Evolutionary conservation across 2,113 vertebrate species (phyloP), one percentile per base, ranked within the genome.

Genomic region (Verasper variegatus): DNA sequence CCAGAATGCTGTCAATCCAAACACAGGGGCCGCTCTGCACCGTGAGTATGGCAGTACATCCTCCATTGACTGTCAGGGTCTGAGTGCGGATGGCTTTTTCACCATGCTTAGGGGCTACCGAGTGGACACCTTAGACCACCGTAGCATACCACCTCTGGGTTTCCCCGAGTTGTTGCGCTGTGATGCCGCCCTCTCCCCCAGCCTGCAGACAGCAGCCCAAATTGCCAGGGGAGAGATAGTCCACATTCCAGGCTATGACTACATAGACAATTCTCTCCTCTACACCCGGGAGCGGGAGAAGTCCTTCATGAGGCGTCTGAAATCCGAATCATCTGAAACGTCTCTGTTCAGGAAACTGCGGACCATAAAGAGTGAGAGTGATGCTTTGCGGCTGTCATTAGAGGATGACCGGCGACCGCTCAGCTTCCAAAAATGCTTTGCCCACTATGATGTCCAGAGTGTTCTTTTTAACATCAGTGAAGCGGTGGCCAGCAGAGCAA

Each of bases 361-460:
- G 74, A 96, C 97, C 51, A 96, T 96, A 86, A 97, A 96, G 83
- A 98, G 96, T 0, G 97, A 99, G 75, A 97, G 97, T 0, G 96
- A 98, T 7, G 92, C 96, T 4, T 92, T 98, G 60, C 94, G 94
- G 68, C 96, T 97, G 61, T 94, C 95, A 0, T 73, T 95, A 0
- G 97, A 98, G 49, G 97, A 98, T 0, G 97, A 98, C 20, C 82
- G 94, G 21, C 94, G 95, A 20, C 92, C 95, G 0, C 95, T 97
- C 88, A 96, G 95, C 73, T 97, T 97, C 68, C 97, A 98, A 72
- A 97, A 97, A 83, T 98, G 97, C 88, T 99, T 99, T 70, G 95
- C 97, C 21, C 98, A 99, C 89, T 99, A 99, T 2, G 98, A 99
- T 37, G 97, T 99, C 67, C 98, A 99, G 94, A 99, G 98, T 20